A percentile compares a stretch with the other conserved stretches of the same genome.
Evolutionary conservation across 2,888 invertebrate genomes (phyloP).

Genomic region (Drosophila rubida): DNA sequence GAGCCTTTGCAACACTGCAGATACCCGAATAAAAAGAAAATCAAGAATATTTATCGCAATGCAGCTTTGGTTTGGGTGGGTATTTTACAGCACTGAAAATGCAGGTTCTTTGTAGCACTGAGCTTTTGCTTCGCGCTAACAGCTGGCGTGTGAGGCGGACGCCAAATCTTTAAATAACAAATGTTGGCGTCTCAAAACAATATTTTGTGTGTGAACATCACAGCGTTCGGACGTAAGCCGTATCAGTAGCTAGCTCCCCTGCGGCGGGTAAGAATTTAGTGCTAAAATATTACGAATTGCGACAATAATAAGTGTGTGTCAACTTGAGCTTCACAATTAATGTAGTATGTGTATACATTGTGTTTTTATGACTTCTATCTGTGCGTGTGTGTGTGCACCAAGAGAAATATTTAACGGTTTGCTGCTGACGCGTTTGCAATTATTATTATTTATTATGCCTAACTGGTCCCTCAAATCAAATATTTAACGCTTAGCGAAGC

Average conservation of each 20-base stretch:
- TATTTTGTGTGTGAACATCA: conserved; percentile 38
- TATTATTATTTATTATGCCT: not conserved
- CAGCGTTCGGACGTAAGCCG: conserved; percentile 33
- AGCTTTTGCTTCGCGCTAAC: not conserved
- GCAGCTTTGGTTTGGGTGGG: not conserved
- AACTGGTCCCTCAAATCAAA: not conserved
- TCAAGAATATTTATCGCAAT: conserved; percentile 85
- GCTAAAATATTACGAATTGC: not conserved
- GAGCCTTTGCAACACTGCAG: conserved; percentile 1
- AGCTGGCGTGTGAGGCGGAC: conserved; percentile 21
- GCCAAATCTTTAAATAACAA: conserved; percentile 52
- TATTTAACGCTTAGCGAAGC: not conserved
- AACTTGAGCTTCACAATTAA: not conserved
- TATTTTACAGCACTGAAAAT: not conserved
- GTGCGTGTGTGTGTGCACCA: not conserved
- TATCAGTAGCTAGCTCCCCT: conserved; percentile 19
- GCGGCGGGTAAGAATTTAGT: conserved; percentile 42
- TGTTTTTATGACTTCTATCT: not conserved
- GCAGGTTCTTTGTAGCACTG: conserved; percentile 1
- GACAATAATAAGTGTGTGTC: not conserved
- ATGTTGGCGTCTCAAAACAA: conserved; percentile 33
- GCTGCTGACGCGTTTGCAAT: not conserved
- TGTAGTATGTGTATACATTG: not conserved
- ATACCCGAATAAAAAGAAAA: conserved; percentile 94
- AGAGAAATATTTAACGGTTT: not conserved